phyloP scores from a whole-genome alignment of 2,113 vertebrate species.

The Physeter macrocephalus region DNA sequence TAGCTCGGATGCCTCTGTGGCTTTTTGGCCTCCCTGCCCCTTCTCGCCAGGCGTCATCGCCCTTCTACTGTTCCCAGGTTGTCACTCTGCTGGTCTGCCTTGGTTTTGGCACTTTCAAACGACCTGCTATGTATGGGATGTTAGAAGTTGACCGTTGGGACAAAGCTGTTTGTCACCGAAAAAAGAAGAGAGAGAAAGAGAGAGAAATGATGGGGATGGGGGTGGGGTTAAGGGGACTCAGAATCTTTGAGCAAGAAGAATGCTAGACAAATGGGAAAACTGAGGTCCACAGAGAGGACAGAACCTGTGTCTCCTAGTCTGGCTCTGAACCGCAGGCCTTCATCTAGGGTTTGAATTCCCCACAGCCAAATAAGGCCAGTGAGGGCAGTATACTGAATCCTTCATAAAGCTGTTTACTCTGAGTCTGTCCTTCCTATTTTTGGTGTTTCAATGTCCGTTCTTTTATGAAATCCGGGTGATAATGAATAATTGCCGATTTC shows the following conservation, averaged over 20 bases:
- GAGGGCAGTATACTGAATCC: background rate
- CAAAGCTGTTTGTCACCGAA: background rate
- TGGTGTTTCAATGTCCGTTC: background rate
- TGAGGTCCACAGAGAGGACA: background rate
- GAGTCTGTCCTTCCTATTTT: background rate
- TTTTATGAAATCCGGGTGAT: background rate
- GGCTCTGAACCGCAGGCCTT: background rate
- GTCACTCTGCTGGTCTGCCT: fast-evolving
- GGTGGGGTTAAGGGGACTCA: background rate
- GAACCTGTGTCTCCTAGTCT: no score
- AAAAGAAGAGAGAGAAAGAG: no score
- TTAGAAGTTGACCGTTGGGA: background rate
- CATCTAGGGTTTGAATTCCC: background rate
- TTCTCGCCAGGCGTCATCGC: background rate
- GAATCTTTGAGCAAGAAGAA: background rate
- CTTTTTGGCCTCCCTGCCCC: background rate
- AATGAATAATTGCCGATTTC: background rate
- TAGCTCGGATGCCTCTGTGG: background rate
- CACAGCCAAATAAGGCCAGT: fast-evolving
- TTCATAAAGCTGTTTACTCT: background rate
- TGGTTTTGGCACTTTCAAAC: background rate
- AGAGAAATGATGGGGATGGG: background rate
- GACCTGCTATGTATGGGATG: background rate
- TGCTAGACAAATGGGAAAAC: background rate
- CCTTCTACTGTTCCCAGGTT: no score